Evolutionary conservation across 2,888 invertebrate species (phyloP).

Genomic region (Drosophila dives): DNA sequence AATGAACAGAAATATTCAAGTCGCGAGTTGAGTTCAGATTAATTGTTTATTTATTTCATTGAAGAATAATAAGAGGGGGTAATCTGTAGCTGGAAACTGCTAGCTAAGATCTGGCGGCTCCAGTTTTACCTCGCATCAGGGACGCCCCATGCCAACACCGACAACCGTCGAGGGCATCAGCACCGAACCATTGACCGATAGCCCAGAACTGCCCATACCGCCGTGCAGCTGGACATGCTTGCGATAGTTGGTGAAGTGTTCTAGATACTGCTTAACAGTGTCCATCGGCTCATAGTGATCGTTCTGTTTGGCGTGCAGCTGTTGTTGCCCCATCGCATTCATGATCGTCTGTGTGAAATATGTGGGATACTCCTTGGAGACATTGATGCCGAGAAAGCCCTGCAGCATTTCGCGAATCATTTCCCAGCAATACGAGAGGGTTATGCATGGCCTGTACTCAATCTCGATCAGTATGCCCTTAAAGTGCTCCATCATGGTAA

Average conservation of each 20-base stretch:
- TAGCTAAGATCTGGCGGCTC: conserved; percentile 63
- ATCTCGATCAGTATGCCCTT: conserved; percentile 97
- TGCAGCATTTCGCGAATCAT: conserved; percentile 96
- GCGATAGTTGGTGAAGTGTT: conserved; percentile 95
- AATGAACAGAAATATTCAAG: conserved; percentile 15
- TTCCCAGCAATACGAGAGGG: conserved; percentile 95
- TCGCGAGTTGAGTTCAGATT: neutral
- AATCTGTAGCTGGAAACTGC: conserved; percentile 15
- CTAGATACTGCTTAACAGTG: conserved; percentile 96
- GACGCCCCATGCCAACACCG: conserved; percentile 42
- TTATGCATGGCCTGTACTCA: conserved; percentile 95
- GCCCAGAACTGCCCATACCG: conserved; percentile 38
- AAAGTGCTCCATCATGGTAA: conserved; percentile 96
- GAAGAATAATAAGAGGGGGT: neutral
- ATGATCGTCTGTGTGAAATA: conserved; percentile 85
- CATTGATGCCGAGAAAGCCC: conserved; percentile 92
- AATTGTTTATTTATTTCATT: neutral
- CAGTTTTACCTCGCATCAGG: conserved; percentile 71
- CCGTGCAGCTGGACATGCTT: conserved; percentile 86
- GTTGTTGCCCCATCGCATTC: conserved; percentile 82
- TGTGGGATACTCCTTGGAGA: conserved; percentile 90
- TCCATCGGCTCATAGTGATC: conserved; percentile 93
- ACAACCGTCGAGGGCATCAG: conserved; percentile 41
- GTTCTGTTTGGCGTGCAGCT: conserved; percentile 82
- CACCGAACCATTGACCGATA: conserved; percentile 31